Percentiles rank a stretch among this genome's conserved stretches.
phyloP scores from a whole-genome alignment of 2,797 vertebrate genomes.

The Girardinus metallicus region DNA sequence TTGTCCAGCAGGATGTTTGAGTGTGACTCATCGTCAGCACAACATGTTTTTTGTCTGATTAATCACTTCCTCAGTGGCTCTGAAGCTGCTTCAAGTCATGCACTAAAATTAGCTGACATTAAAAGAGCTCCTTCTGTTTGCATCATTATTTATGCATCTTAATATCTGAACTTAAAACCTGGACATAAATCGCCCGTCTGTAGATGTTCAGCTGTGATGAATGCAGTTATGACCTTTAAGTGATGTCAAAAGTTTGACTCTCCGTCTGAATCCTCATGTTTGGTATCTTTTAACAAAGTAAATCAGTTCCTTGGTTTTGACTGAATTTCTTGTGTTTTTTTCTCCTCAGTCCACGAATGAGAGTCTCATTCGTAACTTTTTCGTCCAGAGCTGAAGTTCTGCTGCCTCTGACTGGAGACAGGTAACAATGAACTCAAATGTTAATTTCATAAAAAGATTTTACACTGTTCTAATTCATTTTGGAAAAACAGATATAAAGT shows the following conservation, averaged over 20 bases:
- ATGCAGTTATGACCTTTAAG: slow-evolving; percentile 1
- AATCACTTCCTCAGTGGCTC: slow-evolving; percentile 62
- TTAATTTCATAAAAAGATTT: background rate
- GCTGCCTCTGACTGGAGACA: slow-evolving; percentile 92
- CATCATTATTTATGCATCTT: slow-evolving; percentile 22
- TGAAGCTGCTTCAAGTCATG: slow-evolving; percentile 49
- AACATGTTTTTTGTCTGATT: slow-evolving; percentile 71
- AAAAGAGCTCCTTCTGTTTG: slow-evolving; percentile 41
- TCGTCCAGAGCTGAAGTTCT: slow-evolving; percentile 83
- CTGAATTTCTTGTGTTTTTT: slow-evolving; percentile 6
- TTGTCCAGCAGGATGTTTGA: slow-evolving; percentile 41
- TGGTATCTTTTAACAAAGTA: background rate
- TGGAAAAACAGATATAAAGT: background rate
- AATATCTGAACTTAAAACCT: slow-evolving; percentile 16
- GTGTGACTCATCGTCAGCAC: slow-evolving; percentile 61
- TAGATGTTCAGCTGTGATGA: background rate
- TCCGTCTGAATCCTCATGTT: background rate
- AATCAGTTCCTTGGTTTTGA: background rate
- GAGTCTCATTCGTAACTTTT: slow-evolving; percentile 94
- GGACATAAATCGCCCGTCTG: slow-evolving; percentile 18
- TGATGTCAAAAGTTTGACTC: background rate
- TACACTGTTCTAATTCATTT: background rate
- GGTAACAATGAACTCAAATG: slow-evolving; percentile 74
- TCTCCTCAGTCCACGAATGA: slow-evolving; percentile 87
- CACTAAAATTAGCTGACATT: slow-evolving; percentile 64